phyloP scores from a whole-genome alignment of 2,888 invertebrate species.

The Drosophila nr. medialis region DNA sequence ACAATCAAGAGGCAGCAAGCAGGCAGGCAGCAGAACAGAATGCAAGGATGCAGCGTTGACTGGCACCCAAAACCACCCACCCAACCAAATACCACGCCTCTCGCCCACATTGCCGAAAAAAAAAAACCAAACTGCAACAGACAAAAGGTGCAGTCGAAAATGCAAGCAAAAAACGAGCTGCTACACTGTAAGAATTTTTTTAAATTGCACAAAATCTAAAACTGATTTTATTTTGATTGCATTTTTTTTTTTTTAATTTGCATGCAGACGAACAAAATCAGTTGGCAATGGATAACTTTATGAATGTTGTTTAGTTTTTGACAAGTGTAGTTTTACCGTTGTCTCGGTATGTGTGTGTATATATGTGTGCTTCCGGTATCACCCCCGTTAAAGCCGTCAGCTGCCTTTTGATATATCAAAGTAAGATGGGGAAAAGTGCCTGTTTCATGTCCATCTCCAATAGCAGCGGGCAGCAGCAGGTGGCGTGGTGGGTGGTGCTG shows the following conservation, averaged over 20 bases:
- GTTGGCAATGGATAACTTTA: neutral
- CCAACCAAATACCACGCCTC: constrained; percentile 7
- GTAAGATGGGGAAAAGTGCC: constrained; percentile 8
- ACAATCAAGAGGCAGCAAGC: constrained; percentile 31
- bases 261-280: neutral
- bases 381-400: constrained; percentile 34
- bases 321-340: neutral
- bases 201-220: neutral
- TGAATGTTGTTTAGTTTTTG: neutral
- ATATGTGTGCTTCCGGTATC: constrained; percentile 1
- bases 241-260: neutral
- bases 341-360: neutral
- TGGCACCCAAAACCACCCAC: neutral
- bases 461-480: constrained; percentile 24
- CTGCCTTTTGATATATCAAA: constrained; percentile 36
- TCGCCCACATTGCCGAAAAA: constrained; percentile 37
- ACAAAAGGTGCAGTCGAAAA: constrained; percentile 44
- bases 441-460: constrained; percentile 38
- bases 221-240: neutral
- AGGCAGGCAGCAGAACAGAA: constrained; percentile 8
- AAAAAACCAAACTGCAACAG: constrained; percentile 40
- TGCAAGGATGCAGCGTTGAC: constrained; percentile 45
- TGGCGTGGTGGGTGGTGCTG: neutral
- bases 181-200: constrained; percentile 27
- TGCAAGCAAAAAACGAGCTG: constrained; percentile 32